Evolutionary conservation across 2,113 vertebrate genomes (phyloP).

Genomic region (Stigmatopora argus): DNA sequence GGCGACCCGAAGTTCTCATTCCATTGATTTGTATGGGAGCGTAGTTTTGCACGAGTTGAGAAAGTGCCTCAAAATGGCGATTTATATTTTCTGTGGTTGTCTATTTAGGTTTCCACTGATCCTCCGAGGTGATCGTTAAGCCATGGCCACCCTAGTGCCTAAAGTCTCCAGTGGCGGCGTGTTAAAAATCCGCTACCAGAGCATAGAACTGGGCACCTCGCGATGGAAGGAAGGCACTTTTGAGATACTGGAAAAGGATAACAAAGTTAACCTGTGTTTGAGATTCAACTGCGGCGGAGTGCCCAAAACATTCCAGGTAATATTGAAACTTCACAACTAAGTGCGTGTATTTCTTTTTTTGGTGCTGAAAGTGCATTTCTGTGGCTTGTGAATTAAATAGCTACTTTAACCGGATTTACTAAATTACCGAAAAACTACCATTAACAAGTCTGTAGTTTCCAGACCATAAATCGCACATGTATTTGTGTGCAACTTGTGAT

Average conservation of each 20-base stretch:
- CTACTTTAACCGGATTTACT: background rate
- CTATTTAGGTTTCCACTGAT: constrained; percentile 28
- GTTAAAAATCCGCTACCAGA: constrained; percentile 77
- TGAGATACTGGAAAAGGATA: constrained; percentile 94
- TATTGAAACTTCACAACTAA: background rate
- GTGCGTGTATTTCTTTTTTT: too few relatives aligned
- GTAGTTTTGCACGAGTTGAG: background rate
- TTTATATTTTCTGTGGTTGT: constrained; percentile 2
- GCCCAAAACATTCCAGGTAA: constrained; percentile 85
- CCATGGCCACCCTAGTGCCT: constrained; percentile 68
- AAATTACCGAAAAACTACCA: too few relatives aligned
- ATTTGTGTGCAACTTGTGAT: too few relatives aligned
- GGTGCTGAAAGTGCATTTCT: background rate
- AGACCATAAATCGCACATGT: too few relatives aligned
- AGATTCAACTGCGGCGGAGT: constrained; percentile 86
- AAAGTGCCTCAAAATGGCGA: background rate
- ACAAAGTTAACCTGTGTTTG: constrained; percentile 82
- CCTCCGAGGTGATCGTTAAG: constrained; percentile 37
- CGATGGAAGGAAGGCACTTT: constrained; percentile 94
- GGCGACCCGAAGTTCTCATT: background rate
- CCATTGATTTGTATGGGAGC: background rate
- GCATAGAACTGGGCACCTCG: constrained; percentile 83
- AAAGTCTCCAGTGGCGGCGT: constrained; percentile 79
- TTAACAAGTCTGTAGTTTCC: too few relatives aligned
- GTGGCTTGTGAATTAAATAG: too few relatives aligned